Base-by-base conservation (phyloP, 2,888 invertebrate genomes). In the Platerodrilus igneus region DNA sequence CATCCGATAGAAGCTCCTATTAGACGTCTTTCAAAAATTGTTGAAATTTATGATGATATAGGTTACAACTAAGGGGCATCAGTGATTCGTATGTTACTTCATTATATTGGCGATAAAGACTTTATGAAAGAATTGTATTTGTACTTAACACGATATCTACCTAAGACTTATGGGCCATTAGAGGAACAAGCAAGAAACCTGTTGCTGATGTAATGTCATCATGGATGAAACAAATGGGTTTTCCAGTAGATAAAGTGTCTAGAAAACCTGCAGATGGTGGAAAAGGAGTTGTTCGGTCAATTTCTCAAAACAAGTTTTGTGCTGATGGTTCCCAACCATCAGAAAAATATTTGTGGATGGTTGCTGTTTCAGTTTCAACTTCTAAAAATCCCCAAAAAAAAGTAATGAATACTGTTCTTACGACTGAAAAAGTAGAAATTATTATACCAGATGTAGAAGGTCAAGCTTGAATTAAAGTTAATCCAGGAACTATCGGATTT, bases 1-100 rank as follows among this genome's bases (percentile, higher is more conserved):
- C 96, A 96, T 71, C 92, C 96, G 0, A 93, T 96, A 55, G 94
- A 96, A 73, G 91, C 91, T 28, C 86, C 89, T 8, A 93, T 95
- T 1, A 86, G 88, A 1, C 87, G 94, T 70, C 95, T 96, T 0
- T 83, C 86, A 6, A 94, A 95, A 70, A 86, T 96, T 42, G 93
- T 94, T 69, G 94, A 95, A 68, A 95, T 96, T 52, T 96, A 96
- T 71, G 96, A 96, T 72, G 87, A 88, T 55, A 95, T 96, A 16
- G 93, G 93, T 10, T 95, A 95, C 68, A 84, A 86, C 60, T 96
- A 96, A 66, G 95, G 94, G 7, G 92, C 94, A 2, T 90, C 89
- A 26, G 85, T 94, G 3, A 91, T 94, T 48, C 76, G 95, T 48
- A 95, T 95, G 95, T 70, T 96, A 48, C 90, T 93, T 62, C 79